A percentile compares a stretch with the other conserved stretches of the same genome.
phyloP scores from a whole-genome alignment of 2,797 vertebrate genomes.

The Mormyrus proboscirostris region DNA sequence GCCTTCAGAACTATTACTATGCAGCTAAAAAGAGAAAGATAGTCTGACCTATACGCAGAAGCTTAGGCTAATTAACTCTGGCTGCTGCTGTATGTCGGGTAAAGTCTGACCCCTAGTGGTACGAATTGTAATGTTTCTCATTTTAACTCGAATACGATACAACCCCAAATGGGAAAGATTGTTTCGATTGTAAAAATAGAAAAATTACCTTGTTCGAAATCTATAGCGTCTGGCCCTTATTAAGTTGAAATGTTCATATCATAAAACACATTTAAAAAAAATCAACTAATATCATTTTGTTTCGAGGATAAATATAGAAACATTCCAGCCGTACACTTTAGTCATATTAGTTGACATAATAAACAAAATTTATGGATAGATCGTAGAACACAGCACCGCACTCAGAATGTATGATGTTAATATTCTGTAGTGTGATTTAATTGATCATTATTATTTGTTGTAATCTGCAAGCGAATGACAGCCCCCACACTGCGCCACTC shows the following conservation, averaged over 20 bases:
- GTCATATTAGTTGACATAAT: background rate
- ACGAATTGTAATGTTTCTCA: background rate
- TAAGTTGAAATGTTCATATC: background rate
- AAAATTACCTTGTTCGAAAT: background rate
- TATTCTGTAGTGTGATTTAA: background rate
- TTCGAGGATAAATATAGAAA: background rate
- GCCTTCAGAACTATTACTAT: background rate
- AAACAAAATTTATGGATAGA: background rate
- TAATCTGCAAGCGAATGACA: background rate
- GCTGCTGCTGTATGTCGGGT: background rate
- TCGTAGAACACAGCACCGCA: background rate
- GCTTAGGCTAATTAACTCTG: background rate
- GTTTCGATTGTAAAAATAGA: no score
- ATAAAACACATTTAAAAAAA: background rate
- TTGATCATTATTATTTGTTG: background rate
- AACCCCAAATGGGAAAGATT: background rate
- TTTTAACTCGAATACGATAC: background rate
- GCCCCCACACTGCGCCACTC: background rate
- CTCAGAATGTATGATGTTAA: background rate
- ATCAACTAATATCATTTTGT: background rate
- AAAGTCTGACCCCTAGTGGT: background rate
- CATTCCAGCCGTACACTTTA: background rate
- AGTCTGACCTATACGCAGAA: background rate
- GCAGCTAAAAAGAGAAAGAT: background rate
- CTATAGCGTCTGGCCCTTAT: background rate